Percentiles rank a stretch among this genome's conserved stretches.
These are phyloP conservation scores for Lampropteryx suffumata DNA, from an alignment of 2,888 invertebrate genomes.

Conservation along the genomic window DNA sequence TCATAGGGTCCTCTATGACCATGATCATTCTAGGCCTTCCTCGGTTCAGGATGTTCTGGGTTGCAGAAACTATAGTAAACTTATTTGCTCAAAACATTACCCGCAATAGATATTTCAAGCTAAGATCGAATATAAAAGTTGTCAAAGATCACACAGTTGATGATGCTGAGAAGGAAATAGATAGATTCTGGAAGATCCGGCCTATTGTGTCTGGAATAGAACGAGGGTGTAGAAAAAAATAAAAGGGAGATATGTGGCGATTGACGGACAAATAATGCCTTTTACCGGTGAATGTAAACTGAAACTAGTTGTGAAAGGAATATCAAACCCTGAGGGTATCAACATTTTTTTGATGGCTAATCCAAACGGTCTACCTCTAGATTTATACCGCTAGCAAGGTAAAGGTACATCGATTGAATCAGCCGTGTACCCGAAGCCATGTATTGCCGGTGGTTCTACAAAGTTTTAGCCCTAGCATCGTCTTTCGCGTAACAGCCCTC, in stretches of 20 bases:
- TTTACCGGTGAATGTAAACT: constrained; percentile 29
- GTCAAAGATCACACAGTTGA: too few relatives aligned
- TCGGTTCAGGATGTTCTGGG: too few relatives aligned
- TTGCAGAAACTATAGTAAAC: not conserved
- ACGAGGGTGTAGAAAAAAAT: constrained; percentile 23
- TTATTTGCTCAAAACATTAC: constrained; percentile 1
- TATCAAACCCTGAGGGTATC: constrained; percentile 35
- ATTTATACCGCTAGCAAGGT: constrained; percentile 38
- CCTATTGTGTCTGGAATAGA: constrained; percentile 23
- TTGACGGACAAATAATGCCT: constrained; percentile 41
- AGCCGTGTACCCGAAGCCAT: constrained; percentile 19
- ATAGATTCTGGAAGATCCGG: too few relatives aligned
- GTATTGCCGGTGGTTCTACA: too few relatives aligned
- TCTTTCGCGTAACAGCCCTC: not conserved
- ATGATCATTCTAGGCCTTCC: too few relatives aligned
- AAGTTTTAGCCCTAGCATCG: not conserved
- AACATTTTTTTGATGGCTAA: too few relatives aligned
- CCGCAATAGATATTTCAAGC: too few relatives aligned
- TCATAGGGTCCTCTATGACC: too few relatives aligned
- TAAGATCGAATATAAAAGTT: too few relatives aligned
- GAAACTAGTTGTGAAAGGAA: constrained; percentile 24
- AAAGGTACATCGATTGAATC: constrained; percentile 26
- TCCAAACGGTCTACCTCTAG: constrained; percentile 35
- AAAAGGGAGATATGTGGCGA: constrained; percentile 25
- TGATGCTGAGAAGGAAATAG: too few relatives aligned